These are phyloP conservation scores for Chelidonichthys spinosus DNA, from an alignment of 2,797 vertebrate species.

Conservation along the genomic window DNA sequence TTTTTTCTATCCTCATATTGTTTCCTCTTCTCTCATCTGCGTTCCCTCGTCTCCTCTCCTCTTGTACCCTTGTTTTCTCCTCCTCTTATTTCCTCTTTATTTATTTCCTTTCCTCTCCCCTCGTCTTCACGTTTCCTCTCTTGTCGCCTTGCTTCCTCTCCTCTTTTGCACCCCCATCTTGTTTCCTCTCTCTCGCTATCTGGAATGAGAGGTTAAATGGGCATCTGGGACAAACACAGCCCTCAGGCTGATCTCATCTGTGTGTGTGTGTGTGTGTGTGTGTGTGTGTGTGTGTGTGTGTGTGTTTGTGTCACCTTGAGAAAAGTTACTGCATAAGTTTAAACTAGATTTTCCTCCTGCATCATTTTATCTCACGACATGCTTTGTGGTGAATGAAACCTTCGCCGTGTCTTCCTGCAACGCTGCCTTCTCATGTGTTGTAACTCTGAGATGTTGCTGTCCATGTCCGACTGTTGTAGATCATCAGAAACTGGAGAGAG, in stretches of 20 bases:
- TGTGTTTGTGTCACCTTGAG: background rate
- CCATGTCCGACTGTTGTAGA: conserved; percentile 78
- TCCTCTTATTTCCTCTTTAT: no score
- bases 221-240: conserved; percentile 45
- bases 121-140: background rate
- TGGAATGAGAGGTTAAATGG: conserved; percentile 28
- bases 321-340: background rate
- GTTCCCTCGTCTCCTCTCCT: background rate
- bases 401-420: no score
- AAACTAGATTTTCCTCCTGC: background rate
- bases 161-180: no score
- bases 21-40: background rate
- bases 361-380: no score
- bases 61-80: no score
- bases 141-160: background rate
- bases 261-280: background rate
- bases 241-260: conserved; percentile 36
- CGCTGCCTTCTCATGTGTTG: background rate
- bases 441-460: background rate
- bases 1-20: background rate
- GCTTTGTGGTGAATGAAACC: no score
- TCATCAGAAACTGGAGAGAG: conserved; percentile 97
- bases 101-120: background rate
- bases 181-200: background rate
- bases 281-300: background rate